Conservation (phyloP, 2,113 vertebrate species). For the Menidia beryllina region DNA sequence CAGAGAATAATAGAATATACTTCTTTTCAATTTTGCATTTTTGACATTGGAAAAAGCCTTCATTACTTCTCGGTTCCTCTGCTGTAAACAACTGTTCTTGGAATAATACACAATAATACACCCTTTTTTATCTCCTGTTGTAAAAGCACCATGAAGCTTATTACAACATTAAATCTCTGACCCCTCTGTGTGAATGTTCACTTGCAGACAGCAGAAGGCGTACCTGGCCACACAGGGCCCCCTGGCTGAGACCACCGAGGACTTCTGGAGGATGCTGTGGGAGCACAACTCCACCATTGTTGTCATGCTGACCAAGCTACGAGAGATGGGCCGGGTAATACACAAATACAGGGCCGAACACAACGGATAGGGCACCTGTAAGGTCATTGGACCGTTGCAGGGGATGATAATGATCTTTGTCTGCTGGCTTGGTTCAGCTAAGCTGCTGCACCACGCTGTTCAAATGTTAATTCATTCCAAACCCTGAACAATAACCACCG, state of each 20-base stretch:
- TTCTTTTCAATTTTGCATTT: no score
- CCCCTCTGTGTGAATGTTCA: constrained; percentile 25
- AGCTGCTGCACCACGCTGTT: constrained; percentile 20
- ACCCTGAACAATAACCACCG: constrained; percentile 33
- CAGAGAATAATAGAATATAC: no score
- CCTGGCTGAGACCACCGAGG: constrained; percentile 94
- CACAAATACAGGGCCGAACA: not conserved
- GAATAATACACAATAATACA: no score
- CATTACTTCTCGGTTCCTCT: no score
- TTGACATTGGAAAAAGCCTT: no score
- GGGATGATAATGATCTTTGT: constrained; percentile 7
- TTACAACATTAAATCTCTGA: constrained; percentile 7
- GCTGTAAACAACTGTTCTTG: no score
- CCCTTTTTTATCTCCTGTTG: constrained; percentile 5
- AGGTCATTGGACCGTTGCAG: constrained; percentile 15
- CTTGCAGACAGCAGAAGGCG: constrained; percentile 92
- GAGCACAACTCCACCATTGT: constrained; percentile 98
- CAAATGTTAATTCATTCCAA: constrained; percentile 58
- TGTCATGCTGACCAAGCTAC: constrained; percentile 96
- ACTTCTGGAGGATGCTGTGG: constrained; percentile 99
- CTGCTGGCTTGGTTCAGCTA: not conserved
- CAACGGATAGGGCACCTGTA: not conserved
- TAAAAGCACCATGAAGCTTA: constrained; percentile 13
- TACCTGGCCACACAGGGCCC: constrained; percentile 96
- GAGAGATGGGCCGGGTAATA: constrained; percentile 95